Percentiles rank a stretch among this genome's conserved stretches.
Evolutionary conservation across 2,888 invertebrate genomes (phyloP).

Genomic region (Tachystola acroxantha): DNA sequence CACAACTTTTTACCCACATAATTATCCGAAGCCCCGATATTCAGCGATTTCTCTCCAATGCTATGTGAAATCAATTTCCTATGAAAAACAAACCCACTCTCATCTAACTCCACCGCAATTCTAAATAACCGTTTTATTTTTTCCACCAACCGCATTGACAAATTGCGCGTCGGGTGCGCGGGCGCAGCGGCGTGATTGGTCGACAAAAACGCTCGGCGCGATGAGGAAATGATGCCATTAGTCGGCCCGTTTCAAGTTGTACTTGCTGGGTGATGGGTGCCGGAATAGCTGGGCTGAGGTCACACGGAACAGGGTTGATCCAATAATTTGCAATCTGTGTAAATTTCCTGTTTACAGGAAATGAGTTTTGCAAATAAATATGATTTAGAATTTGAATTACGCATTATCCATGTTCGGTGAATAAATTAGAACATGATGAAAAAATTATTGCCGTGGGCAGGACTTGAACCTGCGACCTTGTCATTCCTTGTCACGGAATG

Average conservation of each 20-base stretch:
- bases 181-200: conserved; percentile 23
- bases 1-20: too few relatives aligned
- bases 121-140: conserved; percentile 19
- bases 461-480: too few relatives aligned
- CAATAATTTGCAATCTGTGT: too few relatives aligned
- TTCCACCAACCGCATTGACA: conserved; percentile 26
- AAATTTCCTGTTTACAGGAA: too few relatives aligned
- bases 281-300: conserved; percentile 1
- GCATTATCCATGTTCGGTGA: too few relatives aligned
- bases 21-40: not conserved
- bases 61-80: conserved; percentile 14
- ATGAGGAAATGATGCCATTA: conserved; percentile 27
- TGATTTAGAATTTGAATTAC: too few relatives aligned
- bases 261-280: conserved; percentile 8
- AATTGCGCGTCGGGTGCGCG: conserved; percentile 25
- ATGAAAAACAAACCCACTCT: conserved; percentile 15
- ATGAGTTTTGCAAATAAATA: too few relatives aligned
- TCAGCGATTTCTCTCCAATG: not conserved
- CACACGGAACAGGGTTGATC: too few relatives aligned
- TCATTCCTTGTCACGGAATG: too few relatives aligned
- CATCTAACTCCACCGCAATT: conserved; percentile 15
- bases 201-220: conserved; percentile 26
- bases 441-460: too few relatives aligned
- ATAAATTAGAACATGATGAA: too few relatives aligned
- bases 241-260: conserved; percentile 11